Conservation (phyloP, 1,140 invertebrate genomes). For the Leptinotarsa lineolata region DNA sequence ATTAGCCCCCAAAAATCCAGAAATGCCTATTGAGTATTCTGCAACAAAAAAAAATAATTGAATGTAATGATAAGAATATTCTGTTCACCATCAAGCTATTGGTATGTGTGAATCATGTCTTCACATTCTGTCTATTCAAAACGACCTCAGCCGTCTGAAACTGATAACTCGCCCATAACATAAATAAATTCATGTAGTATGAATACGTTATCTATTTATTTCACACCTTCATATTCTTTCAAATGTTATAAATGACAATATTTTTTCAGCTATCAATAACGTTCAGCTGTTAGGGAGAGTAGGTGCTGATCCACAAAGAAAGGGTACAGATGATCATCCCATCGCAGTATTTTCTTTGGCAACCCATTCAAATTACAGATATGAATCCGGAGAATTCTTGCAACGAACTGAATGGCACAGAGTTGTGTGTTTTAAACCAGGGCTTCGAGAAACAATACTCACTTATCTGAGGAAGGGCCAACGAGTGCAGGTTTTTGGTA, state of each 20-base stretch:
- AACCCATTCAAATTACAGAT: constrained; percentile 84
- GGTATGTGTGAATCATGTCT: too few species aligned
- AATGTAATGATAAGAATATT: too few species aligned
- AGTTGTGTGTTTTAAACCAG: constrained; percentile 84
- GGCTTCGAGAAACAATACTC: constrained; percentile 75
- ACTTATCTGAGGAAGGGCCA: constrained; percentile 85
- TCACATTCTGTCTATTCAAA: too few species aligned
- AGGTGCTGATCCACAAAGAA: constrained; percentile 82
- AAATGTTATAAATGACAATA: not conserved
- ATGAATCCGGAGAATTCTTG: constrained; percentile 74
- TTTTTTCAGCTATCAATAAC: constrained; percentile 79
- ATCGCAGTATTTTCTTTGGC: constrained; percentile 89
- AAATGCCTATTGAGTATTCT: too few species aligned
- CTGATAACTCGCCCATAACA: not conserved
- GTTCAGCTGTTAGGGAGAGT: constrained; percentile 85
- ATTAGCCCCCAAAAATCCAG: too few species aligned
- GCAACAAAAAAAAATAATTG: too few species aligned
- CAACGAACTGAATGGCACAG: constrained; percentile 92
- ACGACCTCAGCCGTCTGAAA: too few species aligned
- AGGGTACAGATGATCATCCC: constrained; percentile 80
- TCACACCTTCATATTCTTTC: not conserved
- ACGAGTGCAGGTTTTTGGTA: constrained; percentile 80
- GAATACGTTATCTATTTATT: too few species aligned
- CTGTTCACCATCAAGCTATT: too few species aligned
- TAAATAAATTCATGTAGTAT: not conserved